Evolutionary conservation across 2,797 vertebrate species (phyloP), one percentile per base, ranked within the genome.

Genomic region (Apogon talboti): DNA sequence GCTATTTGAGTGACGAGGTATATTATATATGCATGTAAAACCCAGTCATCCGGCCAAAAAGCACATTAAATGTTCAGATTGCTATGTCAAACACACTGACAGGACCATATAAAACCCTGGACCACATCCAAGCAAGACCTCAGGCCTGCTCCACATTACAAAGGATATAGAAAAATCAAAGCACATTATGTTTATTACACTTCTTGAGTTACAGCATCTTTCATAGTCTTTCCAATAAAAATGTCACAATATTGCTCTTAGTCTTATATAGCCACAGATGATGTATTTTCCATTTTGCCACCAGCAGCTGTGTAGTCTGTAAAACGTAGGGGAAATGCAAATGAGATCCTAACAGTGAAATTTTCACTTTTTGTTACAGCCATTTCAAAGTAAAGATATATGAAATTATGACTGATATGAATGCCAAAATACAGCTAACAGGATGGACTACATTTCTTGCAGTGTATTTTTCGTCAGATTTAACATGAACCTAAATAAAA

Each of bases 101-200:
- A 11, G 69, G 51, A 57, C 57, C 69, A 9, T 54, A 83, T 82
- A 76, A 80, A 71, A 78, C 14, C 43, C 35, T 13, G 28, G 59
- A 57, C 65, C 38, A 69, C 55, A 44, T 71, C 40, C 30, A 51
- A 65, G 68, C 14, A 24, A 60, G 71, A 79, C 54, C 58, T 35
- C 37, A 49, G 62, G 78, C 64, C 56, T 81, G 68, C 15, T 79
- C 41, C 65, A 40, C 76, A 76, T 85, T 66, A 70, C 63, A 60
- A 28, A 58, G 62, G 80, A 79, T 76, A 78, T 15, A 78, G 73
- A 72, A 76, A 76, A 82, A 79, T 89, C 86, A 87, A 86, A 89
- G 72, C 61, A 58, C 71, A 79, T 83, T 70, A 85, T 76, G 74
- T 89, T 87, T 86, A 87, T 85, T 78, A 45, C 15, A 10, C 73